Base-by-base conservation (phyloP, 2,888 invertebrate species). In the Athetis lepigone region DNA sequence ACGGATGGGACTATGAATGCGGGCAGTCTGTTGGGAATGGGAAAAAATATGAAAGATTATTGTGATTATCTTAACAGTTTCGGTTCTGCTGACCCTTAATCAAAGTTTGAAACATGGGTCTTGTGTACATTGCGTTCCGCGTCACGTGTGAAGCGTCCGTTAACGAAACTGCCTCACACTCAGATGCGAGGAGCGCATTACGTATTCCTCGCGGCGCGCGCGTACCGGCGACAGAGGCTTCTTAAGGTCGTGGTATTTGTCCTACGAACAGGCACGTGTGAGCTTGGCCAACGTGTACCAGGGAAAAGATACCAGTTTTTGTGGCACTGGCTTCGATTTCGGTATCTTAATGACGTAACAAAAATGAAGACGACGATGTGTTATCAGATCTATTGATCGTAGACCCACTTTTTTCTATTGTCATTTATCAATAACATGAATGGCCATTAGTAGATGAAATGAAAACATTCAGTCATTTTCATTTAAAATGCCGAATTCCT, bases 121-220 rank as follows among this genome's bases (percentile, higher is more conserved):
- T 59, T 66, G 59, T 54, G 61, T 67, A 70, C 62, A 75, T 81
- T 69, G 70, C 65, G 66, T 77, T 65, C 65, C 70, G 63, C 61
- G 75, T 72, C 75, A 81, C 82, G 82, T 75, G 75, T 77, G 52
- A 66, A 37, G 65, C 82, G 75, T 81, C 77, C 81, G 81, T 77
- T 75, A 79, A 46, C 70, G 59, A 74, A 80, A 81, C 77, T 66
- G 64, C 70, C 63, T 77, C 67, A 49, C 68, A 66, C 70, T 61
- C 57, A 51, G 77, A 77, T 75, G 75, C 63, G 67, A 47, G 47
- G 50, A 45, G 54, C 63, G 55, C 74, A 81, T 81, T 80, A 76
- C 39, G 79, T 81, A 80, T 80, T 81, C 81, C 59, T 52, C 27
- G 46, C 70, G 64, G 63, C 43, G 43, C 66, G 70, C 59, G 65